Conservation (phyloP, 2,888 invertebrate species). For the Microctonus brassicae region DNA sequence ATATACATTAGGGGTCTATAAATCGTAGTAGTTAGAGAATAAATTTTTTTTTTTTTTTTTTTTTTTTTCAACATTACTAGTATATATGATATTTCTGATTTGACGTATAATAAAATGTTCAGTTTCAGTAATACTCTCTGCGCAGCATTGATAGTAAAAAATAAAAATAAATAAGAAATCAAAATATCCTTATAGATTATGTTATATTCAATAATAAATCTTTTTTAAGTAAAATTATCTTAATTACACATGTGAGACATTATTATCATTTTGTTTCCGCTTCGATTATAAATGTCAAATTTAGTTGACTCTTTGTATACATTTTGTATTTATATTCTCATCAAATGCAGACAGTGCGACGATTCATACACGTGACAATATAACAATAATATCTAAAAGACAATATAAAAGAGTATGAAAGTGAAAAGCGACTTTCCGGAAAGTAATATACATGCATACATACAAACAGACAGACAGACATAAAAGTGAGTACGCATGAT, state of each 20-base stretch:
- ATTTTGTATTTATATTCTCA: not conserved
- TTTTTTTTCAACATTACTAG: not conserved
- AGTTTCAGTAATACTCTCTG: not conserved
- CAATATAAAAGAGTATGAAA: slow-evolving; percentile 52
- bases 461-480: not conserved
- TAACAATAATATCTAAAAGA: slow-evolving; percentile 36
- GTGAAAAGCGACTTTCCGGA: slow-evolving; percentile 65
- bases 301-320: slow-evolving; percentile 5
- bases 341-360: slow-evolving; percentile 10
- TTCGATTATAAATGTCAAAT: slow-evolving; percentile 32
- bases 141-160: not conserved
- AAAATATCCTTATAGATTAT: slow-evolving; percentile 14
- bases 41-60: not conserved
- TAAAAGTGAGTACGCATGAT: not conserved
- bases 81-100: not conserved
- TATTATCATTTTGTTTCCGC: slow-evolving; percentile 32
- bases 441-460: slow-evolving; percentile 46
- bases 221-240: slow-evolving; percentile 28
- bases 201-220: slow-evolving; percentile 29
- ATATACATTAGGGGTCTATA: not conserved
- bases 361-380: slow-evolving; percentile 17
- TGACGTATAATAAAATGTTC: not conserved
- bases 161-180: slow-evolving; percentile 5
- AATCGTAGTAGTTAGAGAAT: not conserved
- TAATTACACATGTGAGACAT: slow-evolving; percentile 1